Conservation (phyloP, 1,140 invertebrate genomes). For the Cataglyphis hispanica region DNA sequence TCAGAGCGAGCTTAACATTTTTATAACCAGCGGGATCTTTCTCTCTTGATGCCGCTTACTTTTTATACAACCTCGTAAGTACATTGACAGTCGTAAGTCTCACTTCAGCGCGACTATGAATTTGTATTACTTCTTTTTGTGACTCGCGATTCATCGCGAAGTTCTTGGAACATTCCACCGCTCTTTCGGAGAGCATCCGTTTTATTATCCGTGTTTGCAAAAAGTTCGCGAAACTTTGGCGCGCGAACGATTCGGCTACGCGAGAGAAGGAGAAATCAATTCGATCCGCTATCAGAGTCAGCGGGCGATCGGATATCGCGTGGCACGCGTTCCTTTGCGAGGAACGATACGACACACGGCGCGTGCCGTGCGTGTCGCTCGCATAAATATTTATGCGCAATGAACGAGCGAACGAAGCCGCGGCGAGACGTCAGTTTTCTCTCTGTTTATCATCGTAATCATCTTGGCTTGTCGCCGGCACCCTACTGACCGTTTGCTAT, state of each 20-base stretch:
- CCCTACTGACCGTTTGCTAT: slow-evolving; percentile 20
- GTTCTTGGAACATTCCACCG: background rate
- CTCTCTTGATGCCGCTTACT: background rate
- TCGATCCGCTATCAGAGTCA: slow-evolving; percentile 1
- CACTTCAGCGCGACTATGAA: background rate
- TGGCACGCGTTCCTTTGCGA: background rate
- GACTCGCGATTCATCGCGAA: background rate
- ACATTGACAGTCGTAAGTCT: background rate
- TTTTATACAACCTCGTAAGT: slow-evolving; percentile 30
- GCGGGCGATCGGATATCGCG: background rate
- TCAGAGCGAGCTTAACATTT: slow-evolving; percentile 1
- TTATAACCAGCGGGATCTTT: background rate
- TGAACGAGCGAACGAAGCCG: background rate
- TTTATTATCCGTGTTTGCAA: background rate
- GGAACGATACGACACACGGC: background rate
- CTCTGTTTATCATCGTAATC: slow-evolving; percentile 53
- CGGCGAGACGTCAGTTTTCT: slow-evolving; percentile 23
- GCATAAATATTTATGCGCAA: slow-evolving; percentile 36
- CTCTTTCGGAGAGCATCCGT: background rate
- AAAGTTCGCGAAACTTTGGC: background rate
- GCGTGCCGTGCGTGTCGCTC: background rate
- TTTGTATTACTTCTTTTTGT: slow-evolving; percentile 20
- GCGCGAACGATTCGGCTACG: background rate
- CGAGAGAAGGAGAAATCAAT: background rate
- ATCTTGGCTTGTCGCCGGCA: slow-evolving; percentile 51